Conservation (phyloP, 2,888 invertebrate genomes). For the Diaprepes abbreviatus region DNA sequence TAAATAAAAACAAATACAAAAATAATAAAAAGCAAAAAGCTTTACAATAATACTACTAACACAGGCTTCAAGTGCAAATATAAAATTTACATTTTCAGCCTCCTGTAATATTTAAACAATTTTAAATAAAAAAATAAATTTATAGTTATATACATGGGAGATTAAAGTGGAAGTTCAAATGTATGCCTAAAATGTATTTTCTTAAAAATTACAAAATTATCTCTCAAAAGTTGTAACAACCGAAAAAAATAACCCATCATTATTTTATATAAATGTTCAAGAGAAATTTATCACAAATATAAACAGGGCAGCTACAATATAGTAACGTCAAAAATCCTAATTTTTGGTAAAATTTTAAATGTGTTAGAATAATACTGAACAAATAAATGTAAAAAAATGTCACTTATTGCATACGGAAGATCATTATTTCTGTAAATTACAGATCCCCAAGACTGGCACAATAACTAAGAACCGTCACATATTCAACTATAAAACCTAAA, state of each 20-base stretch:
- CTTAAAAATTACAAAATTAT: background rate
- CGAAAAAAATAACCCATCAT: background rate
- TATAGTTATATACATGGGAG: constrained; percentile 22
- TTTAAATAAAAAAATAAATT: constrained; percentile 22
- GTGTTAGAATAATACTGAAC: background rate
- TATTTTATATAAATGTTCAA: background rate
- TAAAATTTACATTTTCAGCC: background rate
- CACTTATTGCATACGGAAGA: too few species aligned
- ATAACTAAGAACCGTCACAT: background rate
- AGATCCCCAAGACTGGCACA: background rate
- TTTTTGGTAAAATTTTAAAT: background rate
- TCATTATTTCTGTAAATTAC: too few species aligned
- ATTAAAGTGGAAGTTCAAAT: constrained; percentile 23
- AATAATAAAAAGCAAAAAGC: constrained; percentile 12
- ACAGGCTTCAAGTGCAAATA: background rate
- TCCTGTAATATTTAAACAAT: constrained; percentile 1
- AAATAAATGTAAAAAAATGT: background rate
- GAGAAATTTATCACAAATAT: constrained; percentile 28
- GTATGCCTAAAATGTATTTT: background rate
- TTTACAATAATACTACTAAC: constrained; percentile 4
- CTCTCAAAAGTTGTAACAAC: background rate
- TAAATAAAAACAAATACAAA: background rate
- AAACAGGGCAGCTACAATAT: constrained; percentile 22
- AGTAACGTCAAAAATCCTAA: constrained; percentile 3
- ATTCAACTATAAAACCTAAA: background rate